phyloP scores from a whole-genome alignment of 1,140 invertebrate genomes.

The Drosophila equinoxialis region DNA sequence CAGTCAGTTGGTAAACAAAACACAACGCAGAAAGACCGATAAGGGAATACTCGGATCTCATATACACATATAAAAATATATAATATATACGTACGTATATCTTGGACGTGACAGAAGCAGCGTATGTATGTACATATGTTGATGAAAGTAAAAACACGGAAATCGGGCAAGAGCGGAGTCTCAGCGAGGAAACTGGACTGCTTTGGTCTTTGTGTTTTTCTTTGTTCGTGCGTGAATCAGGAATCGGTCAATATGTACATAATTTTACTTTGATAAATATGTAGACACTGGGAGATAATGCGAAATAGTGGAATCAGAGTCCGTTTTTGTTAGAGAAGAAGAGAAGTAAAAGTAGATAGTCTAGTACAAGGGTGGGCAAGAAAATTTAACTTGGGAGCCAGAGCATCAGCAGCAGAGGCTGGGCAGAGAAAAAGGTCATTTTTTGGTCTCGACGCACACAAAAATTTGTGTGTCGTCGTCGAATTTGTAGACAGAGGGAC shows the following conservation, averaged over 20 bases:
- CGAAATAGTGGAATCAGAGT: neutral
- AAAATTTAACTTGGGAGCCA: too few relatives aligned
- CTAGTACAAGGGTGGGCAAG: too few relatives aligned
- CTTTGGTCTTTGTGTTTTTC: neutral
- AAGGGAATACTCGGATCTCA: constrained; percentile 8
- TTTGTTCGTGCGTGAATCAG: constrained; percentile 18
- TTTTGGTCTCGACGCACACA: too few relatives aligned
- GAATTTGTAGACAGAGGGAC: too few relatives aligned
- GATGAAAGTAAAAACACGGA: constrained; percentile 2
- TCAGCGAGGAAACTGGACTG: neutral
- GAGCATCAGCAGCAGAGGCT: too few relatives aligned
- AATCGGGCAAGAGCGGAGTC: neutral
- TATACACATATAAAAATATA: neutral
- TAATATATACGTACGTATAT: constrained; percentile 21
- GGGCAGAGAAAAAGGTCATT: too few relatives aligned
- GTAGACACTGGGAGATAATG: neutral
- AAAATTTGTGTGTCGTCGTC: too few relatives aligned
- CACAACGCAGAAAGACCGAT: constrained; percentile 26
- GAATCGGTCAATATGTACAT: neutral
- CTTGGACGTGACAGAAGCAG: constrained; percentile 16
- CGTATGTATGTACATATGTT: neutral
- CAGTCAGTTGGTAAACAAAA: constrained; percentile 54
- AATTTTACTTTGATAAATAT: too few relatives aligned
- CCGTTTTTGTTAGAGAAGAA: neutral
- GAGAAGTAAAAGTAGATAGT: too few relatives aligned